A percentile compares a stretch with the other conserved stretches of the same genome.
Conservation (phyloP, 2,888 invertebrate species). For the Listrodromus nycthemerus region DNA sequence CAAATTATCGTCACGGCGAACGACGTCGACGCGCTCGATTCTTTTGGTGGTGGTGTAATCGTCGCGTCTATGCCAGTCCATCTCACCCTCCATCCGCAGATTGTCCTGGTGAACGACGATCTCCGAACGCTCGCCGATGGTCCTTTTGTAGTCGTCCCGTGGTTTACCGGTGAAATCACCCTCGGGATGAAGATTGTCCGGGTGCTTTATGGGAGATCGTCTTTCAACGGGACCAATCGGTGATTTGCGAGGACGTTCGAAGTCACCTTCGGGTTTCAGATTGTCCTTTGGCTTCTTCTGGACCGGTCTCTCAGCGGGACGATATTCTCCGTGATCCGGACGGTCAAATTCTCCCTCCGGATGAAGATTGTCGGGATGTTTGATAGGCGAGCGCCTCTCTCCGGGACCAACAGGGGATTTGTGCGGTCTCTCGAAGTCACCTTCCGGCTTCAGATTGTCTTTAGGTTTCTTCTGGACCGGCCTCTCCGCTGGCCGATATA, state of each 20-base stretch:
- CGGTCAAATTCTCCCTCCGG: slow-evolving; percentile 87
- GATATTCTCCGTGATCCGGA: too few species aligned
- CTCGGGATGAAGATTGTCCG: slow-evolving; percentile 87
- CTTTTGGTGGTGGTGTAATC: slow-evolving; percentile 86
- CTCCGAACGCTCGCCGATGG: slow-evolving; percentile 87
- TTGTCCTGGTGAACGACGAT: slow-evolving; percentile 89
- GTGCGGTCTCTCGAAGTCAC: slow-evolving; percentile 85
- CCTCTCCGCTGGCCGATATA: slow-evolving; percentile 84
- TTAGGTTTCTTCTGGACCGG: slow-evolving; percentile 82
- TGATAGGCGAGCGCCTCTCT: slow-evolving; percentile 82
- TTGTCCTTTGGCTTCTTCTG: slow-evolving; percentile 86
- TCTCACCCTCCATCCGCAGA: slow-evolving; percentile 88
- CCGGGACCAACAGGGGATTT: slow-evolving; percentile 86
- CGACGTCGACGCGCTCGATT: slow-evolving; percentile 85
- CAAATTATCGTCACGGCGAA: slow-evolving; percentile 87
- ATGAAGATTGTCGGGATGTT: slow-evolving; percentile 85
- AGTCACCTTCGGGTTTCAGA: slow-evolving; percentile 86
- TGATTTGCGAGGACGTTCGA: too few species aligned
- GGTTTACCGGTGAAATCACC: slow-evolving; percentile 83
- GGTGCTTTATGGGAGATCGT: too few species aligned
- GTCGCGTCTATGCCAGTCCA: slow-evolving; percentile 86
- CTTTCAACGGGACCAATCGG: too few species aligned
- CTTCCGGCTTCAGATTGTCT: slow-evolving; percentile 86
- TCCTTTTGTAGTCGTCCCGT: slow-evolving; percentile 75
- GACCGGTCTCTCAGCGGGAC: slow-evolving; percentile 86